Evolutionary conservation across 2,797 vertebrate genomes (phyloP), one percentile per base, ranked within the genome.

Genomic region (Hemibagrus guttatus): DNA sequence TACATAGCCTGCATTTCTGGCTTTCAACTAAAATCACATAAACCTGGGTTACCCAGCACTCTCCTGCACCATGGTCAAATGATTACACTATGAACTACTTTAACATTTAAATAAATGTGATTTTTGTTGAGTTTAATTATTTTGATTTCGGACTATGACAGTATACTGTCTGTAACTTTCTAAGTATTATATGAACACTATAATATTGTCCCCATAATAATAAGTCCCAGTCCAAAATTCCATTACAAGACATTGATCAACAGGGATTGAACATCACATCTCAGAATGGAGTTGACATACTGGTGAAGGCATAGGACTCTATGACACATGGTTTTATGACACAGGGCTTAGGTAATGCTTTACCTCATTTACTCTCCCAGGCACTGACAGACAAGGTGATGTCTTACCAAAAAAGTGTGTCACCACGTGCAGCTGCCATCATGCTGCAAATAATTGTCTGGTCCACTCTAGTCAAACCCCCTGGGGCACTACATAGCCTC

Each of bases 391-490:
- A 91, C 88, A 89, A 88, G 84, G 86, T 58, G 75, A 88, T 83
- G 89, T 68, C 86, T 56, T 68, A 90, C 89, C 90, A 88, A 79
- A 86, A 88, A 88, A 91, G 88, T 17, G 85, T 87, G 90, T 93
- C 91, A 90, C 89, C 91, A 86, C 88, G 85, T 81, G 84, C 61
- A 87, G 88, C 89, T 84, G 88, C 92, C 89, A 92, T 93, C 91
- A 93, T 87, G 88, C 87, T 83, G 86, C 61, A 83, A 90, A 92
- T 94, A 93, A 94, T 93, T 93, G 93, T 89, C 89, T 90, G 87
- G 91, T 86, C 75, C 91, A 90, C 88, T 87, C 64, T 82, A 91
- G 91, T 88, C 91, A 83, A 84, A 74, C 85, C 85, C 69, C 90
- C 85, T 80, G 86, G 88, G 90, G 89, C 91, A 92, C 85, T 64